Evolutionary conservation across 37 sponge, comb jelly and placozoan species (phyloP), one percentile per base, ranked within the genome.

Genomic region (Crambe crambe): DNA sequence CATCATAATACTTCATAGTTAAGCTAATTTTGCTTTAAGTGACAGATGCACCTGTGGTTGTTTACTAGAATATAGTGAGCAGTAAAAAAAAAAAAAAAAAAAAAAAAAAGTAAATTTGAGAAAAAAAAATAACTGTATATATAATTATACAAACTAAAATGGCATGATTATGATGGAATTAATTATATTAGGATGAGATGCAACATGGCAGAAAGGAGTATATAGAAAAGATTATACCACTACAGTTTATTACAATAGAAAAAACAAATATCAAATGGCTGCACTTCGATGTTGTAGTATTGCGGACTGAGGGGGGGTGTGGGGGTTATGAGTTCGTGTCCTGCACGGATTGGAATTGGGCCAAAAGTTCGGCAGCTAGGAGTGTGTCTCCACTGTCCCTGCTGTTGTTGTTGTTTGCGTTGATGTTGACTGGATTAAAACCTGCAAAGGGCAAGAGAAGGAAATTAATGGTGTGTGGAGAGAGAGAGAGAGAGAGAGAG

Each of bases 21-120:
- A 18, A 18, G 25, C 25, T 34, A 65, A 32, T 3, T 65, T 17
- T 34, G 30, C 15, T 30, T 31, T 65, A 65, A 65, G 66, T 65
- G 66, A 65, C 30, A 60, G 61, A 30, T 30, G 66, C 66, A 65
- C 66, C 66, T 65, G 66, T 65, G 66, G 32, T n/a, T 65, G 32
- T 65, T 31, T 65, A 18, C 2, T 65, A 30, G 35, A n/a, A 15
- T 9, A 15, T 9, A 15, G 54, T 51, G 54, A 15, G 54, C 15
- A 15, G 54, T 9, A 51, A 51, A 15, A 51, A 51, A 51, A 51
- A 51, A 51, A 51, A 15, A 15, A 51, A 15, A 15, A 51, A 51
- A 51, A 51, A 51, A 51, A 51, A 15, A 9, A 51, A 51, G 15
- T 18, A 65, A 34, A 34, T 5, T 31, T 2, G 30, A 32, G 2